Conservation (phyloP, 2,113 vertebrate genomes). For the Pomatostomus ruficeps region DNA sequence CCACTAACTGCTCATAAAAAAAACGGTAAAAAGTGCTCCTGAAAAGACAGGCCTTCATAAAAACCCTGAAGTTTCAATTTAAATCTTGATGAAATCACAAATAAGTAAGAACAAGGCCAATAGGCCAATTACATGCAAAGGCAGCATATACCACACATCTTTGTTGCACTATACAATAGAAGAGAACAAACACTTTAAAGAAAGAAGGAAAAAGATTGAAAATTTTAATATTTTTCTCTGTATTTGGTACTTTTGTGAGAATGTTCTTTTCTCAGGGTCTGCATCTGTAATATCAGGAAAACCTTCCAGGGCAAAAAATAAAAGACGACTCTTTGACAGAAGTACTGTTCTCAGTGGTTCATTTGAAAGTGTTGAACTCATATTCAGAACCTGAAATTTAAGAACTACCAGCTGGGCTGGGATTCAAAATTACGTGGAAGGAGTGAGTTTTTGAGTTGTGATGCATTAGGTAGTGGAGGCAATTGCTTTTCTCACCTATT, state of each 20-base stretch:
- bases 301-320: neutral
- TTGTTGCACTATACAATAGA: neutral
- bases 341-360: constrained; percentile 53
- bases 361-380: constrained; percentile 65
- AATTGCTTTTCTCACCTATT: constrained; percentile 69
- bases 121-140: neutral
- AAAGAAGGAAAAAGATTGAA: neutral
- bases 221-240: constrained; percentile 43
- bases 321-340: constrained; percentile 48
- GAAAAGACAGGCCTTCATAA: neutral
- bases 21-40: neutral
- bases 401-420: constrained; percentile 54
- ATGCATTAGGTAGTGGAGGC: constrained; percentile 44
- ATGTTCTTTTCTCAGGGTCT: constrained; percentile 33
- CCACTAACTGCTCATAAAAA: neutral
- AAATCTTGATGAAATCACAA: constrained; percentile 45
- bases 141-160: neutral
- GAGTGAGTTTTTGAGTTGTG: constrained; percentile 44
- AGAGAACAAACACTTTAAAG: neutral
- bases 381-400: constrained; percentile 61
- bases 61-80: neutral
- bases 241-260: constrained; percentile 46
- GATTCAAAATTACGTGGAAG: constrained; percentile 58
- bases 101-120: neutral
- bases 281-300: constrained; percentile 39